Conservation (phyloP, 2,113 vertebrate species). For the Cheilinus undulatus region DNA sequence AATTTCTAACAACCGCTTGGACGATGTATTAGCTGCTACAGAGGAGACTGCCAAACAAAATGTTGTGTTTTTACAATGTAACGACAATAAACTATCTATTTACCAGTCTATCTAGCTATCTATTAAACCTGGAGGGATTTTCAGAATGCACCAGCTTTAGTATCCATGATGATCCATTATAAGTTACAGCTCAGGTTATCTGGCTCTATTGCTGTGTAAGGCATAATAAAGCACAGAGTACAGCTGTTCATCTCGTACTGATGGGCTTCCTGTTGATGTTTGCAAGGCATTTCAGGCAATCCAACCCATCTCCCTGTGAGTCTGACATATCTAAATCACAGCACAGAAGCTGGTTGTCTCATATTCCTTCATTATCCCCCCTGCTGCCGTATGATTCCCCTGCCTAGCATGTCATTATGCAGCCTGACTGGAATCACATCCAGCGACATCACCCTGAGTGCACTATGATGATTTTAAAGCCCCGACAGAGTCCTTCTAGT, state of each 20-base stretch:
- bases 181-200: slow-evolving; percentile 9
- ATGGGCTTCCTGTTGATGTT: slow-evolving; percentile 24
- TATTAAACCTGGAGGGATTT: background rate
- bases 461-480: slow-evolving; percentile 18
- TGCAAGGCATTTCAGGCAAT: slow-evolving; percentile 2
- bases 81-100: no score
- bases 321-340: background rate
- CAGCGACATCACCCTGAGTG: slow-evolving; percentile 7
- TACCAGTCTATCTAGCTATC: no score
- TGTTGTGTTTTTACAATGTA: no score
- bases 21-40: no score
- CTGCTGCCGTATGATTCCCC: slow-evolving; percentile 5
- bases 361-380: slow-evolving; percentile 13
- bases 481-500: background rate
- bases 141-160: slow-evolving; percentile 2
- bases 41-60: no score
- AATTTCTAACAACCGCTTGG: no score
- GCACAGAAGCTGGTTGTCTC: background rate
- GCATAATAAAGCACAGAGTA: slow-evolving; percentile 10
- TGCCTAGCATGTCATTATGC: slow-evolving; percentile 9
- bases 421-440: slow-evolving; percentile 4
- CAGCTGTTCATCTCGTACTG: background rate
- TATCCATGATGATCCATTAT: slow-evolving; percentile 12
- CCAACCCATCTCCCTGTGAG: slow-evolving; percentile 2
- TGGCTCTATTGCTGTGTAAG: background rate